Evolutionary conservation across 2,113 vertebrate genomes (phyloP).

Genomic region (Electrona antarctica): DNA sequence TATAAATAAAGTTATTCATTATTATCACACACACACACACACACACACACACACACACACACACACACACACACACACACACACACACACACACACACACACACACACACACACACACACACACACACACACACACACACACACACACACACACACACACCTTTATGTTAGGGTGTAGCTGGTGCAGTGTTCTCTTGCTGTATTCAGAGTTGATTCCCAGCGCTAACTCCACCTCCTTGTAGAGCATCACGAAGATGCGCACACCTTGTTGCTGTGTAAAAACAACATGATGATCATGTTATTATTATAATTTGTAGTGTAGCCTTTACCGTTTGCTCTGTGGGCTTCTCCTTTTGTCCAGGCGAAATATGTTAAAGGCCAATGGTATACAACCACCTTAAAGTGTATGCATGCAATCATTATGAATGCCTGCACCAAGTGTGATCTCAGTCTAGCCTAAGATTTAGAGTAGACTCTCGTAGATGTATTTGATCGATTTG

Average conservation of each 20-base stretch:
- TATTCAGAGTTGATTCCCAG: conserved; percentile 97
- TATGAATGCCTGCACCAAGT: no score
- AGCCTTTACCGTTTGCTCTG: background rate
- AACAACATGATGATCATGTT: background rate
- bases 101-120: background rate
- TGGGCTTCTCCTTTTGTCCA: no score
- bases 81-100: background rate
- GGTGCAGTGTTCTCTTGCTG: conserved; percentile 88
- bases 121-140: conserved; percentile 5
- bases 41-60: no score
- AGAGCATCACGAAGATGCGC: conserved; percentile 92
- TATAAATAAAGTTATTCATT: no score
- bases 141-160: conserved; percentile 63
- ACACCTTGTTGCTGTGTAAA: conserved; percentile 90
- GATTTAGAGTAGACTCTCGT: no score
- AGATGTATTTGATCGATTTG: no score
- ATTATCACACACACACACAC: no score
- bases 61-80: background rate
- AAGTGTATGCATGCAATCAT: no score
- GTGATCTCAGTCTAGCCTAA: no score
- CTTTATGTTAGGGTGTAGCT: conserved; percentile 93
- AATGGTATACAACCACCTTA: no score
- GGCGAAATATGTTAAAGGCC: no score
- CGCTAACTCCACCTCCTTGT: conserved; percentile 96
- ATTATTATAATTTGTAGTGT: background rate